These are phyloP conservation scores for Mormyrus hasselquistii DNA, from an alignment of 2,797 vertebrate species.

Conservation along the genomic window DNA sequence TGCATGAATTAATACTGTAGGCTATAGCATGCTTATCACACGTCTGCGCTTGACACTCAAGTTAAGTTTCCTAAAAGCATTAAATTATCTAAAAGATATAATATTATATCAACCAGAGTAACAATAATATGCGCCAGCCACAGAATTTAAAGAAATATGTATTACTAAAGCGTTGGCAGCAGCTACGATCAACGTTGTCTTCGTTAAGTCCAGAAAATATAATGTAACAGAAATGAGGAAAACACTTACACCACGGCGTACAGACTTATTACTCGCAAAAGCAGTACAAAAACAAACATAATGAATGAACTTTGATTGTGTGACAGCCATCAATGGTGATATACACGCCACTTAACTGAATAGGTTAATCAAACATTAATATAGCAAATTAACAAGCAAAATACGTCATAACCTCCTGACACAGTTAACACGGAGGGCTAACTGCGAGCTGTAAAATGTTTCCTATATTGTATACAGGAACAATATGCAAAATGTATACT, in stretches of 20 bases:
- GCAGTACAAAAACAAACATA: background rate
- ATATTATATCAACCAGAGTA: background rate
- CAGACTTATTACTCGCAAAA: background rate
- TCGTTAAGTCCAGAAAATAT: background rate
- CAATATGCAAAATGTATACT: background rate
- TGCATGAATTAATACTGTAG: background rate
- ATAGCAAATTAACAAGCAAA: background rate
- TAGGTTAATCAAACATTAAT: background rate
- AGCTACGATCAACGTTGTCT: background rate
- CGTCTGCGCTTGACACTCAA: background rate
- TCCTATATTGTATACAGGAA: slow-evolving; percentile 1
- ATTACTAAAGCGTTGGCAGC: background rate
- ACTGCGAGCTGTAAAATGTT: background rate
- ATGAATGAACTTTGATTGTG: background rate
- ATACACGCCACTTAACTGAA: background rate
- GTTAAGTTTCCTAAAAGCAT: background rate
- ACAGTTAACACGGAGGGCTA: background rate
- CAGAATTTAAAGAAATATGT: background rate
- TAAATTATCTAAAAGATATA: background rate
- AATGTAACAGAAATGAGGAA: background rate
- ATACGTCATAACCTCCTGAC: background rate
- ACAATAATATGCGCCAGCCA: background rate
- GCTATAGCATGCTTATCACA: background rate
- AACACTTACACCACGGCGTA: background rate
- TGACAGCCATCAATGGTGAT: background rate